phyloP scores from a whole-genome alignment of 2,113 vertebrate genomes.

The Carlito syrichta region DNA sequence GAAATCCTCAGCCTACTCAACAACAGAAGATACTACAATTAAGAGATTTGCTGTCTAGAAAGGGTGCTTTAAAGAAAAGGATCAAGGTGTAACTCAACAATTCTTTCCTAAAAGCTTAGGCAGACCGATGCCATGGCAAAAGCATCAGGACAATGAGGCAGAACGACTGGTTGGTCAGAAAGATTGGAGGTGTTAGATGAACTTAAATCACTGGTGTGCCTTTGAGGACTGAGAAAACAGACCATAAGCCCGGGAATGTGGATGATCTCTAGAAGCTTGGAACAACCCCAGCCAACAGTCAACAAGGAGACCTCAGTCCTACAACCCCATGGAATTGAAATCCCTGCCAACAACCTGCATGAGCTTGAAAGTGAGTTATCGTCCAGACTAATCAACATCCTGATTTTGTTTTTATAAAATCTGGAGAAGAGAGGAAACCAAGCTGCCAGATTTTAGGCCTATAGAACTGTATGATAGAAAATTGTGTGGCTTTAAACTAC shows the following conservation, averaged over 20 bases:
- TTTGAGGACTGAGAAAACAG: background rate
- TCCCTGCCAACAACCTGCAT: too few relatives aligned
- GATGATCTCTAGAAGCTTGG: background rate
- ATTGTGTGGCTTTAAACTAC: background rate
- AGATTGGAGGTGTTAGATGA: background rate
- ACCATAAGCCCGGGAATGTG: background rate
- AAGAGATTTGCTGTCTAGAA: background rate
- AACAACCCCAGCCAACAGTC: background rate
- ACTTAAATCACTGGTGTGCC: background rate
- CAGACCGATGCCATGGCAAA: background rate
- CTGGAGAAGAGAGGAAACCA: background rate
- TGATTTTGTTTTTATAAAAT: background rate
- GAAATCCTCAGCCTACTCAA: background rate
- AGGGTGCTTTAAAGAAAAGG: background rate
- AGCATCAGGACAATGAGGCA: background rate
- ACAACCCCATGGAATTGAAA: background rate
- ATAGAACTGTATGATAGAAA: background rate
- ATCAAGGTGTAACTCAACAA: background rate
- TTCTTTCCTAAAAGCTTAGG: background rate
- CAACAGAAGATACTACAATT: background rate
- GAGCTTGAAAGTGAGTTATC: background rate
- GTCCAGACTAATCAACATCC: background rate
- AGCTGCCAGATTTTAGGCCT: background rate
- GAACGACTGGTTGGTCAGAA: background rate
- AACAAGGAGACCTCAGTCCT: background rate